Evolutionary conservation across 2,888 invertebrate genomes (phyloP).

Genomic region (Amiota communis): DNA sequence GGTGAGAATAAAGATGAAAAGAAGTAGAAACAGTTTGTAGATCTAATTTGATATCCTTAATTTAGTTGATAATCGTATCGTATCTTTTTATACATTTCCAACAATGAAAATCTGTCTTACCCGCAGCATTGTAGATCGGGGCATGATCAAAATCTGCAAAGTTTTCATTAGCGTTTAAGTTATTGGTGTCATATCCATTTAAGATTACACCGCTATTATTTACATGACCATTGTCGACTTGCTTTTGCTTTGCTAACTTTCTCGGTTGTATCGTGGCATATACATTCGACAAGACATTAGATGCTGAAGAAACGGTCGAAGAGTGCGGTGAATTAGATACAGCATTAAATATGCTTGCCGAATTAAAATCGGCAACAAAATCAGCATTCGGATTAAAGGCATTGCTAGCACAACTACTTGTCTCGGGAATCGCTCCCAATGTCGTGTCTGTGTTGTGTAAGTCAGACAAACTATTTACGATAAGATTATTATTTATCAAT

Average conservation of each 20-base stretch:
- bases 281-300: conserved; percentile 65
- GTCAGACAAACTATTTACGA: conserved; percentile 54
- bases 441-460: conserved; percentile 67
- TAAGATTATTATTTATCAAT: conserved; percentile 39
- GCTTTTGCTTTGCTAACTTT: conserved; percentile 57
- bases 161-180: conserved; percentile 71
- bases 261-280: conserved; percentile 71
- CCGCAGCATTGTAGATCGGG: conserved; percentile 78
- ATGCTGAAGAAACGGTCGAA: conserved; percentile 60
- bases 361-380: conserved; percentile 82
- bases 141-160: conserved; percentile 85
- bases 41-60: too few species aligned
- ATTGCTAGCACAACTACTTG: conserved; percentile 70
- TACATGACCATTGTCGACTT: conserved; percentile 48
- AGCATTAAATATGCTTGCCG: conserved; percentile 82
- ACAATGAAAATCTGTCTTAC: conserved; percentile 64
- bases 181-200: conserved; percentile 36
- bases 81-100: too few species aligned
- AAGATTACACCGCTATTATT: conserved; percentile 23
- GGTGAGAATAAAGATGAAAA: too few species aligned
- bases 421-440: conserved; percentile 68
- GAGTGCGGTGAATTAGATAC: conserved; percentile 68
- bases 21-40: too few species aligned
- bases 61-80: too few species aligned
- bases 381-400: conserved; percentile 73